phyloP scores from a whole-genome alignment of 2,888 invertebrate genomes.

The Plagiodera versicolora region DNA sequence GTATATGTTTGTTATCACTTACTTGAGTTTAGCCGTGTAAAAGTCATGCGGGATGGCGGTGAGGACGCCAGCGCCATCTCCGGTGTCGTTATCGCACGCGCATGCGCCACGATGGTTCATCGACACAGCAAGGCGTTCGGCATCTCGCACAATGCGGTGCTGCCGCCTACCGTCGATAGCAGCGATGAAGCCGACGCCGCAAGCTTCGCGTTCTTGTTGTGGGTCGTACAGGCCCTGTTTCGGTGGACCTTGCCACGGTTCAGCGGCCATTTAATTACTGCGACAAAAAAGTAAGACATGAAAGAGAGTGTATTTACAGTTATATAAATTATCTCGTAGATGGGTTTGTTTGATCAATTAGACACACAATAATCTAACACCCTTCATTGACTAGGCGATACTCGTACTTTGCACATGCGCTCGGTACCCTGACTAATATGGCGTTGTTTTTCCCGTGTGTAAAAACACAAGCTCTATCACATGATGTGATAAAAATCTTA shows the following conservation, averaged over 20 bases:
- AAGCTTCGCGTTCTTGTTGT: slow-evolving; percentile 92
- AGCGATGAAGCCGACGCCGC: slow-evolving; percentile 99
- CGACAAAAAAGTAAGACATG: slow-evolving; percentile 26
- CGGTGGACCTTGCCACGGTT: slow-evolving; percentile 76
- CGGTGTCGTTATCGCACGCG: slow-evolving; percentile 98
- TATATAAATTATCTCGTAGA: no score
- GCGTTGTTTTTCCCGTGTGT: no score
- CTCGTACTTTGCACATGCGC: no score
- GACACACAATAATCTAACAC: no score
- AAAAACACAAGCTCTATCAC: no score
- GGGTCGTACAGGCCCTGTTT: slow-evolving; percentile 97
- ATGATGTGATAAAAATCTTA: no score
- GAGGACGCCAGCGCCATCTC: slow-evolving; percentile 97
- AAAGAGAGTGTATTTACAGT: no score
- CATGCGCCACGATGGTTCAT: slow-evolving; percentile 99
- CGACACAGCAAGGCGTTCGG: slow-evolving; percentile 89
- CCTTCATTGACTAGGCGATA: no score
- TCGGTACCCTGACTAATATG: no score
- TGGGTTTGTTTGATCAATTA: no score
- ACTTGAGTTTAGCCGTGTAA: slow-evolving; percentile 85
- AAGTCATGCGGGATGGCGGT: slow-evolving; percentile 95
- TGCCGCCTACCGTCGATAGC: slow-evolving; percentile 94
- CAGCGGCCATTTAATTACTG: slow-evolving; percentile 49
- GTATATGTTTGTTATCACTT: no score
- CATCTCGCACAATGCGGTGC: slow-evolving; percentile 96